A percentile compares a stretch with the other conserved stretches of the same genome.
Conservation (phyloP, 1,140 invertebrate species). For the Bombyx mandarina region DNA sequence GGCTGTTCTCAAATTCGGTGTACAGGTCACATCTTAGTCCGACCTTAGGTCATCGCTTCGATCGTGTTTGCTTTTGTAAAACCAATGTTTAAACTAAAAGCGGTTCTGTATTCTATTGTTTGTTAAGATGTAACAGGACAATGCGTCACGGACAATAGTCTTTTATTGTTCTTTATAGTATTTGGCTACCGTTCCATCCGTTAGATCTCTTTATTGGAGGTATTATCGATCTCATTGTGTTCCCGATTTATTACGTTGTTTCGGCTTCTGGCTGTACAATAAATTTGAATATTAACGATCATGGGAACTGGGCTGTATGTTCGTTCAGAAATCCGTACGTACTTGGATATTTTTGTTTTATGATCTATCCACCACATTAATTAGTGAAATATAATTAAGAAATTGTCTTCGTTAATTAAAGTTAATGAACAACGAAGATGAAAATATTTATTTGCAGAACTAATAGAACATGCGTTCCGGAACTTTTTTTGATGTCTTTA, state of each 20-base stretch:
- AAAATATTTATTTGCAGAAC: too few species aligned
- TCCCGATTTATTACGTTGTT: conserved; percentile 49
- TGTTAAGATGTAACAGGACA: conserved; percentile 39
- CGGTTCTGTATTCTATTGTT: conserved; percentile 25
- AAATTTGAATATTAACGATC: conserved; percentile 51
- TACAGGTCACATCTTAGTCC: conserved; percentile 46
- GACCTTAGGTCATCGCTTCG: conserved; percentile 53
- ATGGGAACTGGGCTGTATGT: conserved; percentile 33
- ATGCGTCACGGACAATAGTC: conserved; percentile 31
- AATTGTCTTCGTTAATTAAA: too few species aligned
- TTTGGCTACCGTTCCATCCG: conserved; percentile 63
- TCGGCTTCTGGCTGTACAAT: conserved; percentile 34
- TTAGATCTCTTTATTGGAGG: conserved; percentile 40
- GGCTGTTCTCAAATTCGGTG: conserved; percentile 40
- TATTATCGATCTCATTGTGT: conserved; percentile 60
- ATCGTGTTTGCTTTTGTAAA: conserved; percentile 45
- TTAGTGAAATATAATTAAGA: too few species aligned
- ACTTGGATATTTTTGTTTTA: too few species aligned
- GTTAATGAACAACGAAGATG: too few species aligned
- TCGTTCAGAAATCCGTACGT: too few species aligned
- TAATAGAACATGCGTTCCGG: too few species aligned
- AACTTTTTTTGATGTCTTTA: too few species aligned
- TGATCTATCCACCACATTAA: too few species aligned
- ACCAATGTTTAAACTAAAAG: conserved; percentile 55
- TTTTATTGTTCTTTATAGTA: conserved; percentile 46